Base-by-base conservation (phyloP, 2,888 invertebrate genomes). In the Argyresthia albistria region DNA sequence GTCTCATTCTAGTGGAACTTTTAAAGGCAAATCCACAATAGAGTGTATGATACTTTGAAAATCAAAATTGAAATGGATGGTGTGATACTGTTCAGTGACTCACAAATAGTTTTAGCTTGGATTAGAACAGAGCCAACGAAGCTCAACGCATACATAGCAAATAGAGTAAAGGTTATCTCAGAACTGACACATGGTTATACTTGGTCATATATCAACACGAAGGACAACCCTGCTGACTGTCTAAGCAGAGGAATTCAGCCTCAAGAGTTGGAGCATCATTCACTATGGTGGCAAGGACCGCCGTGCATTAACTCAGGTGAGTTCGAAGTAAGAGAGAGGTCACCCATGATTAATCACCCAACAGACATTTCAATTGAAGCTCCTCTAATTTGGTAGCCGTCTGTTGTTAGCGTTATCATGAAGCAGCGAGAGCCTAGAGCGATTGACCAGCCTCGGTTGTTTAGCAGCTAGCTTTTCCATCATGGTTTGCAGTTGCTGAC, bases 21-120 rank as follows among this genome's bases (percentile, higher is more conserved):
- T 54, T 14, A 54, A 36, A 4, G 54, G 54, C 36, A 54, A 54
- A 11, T 43, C 12, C n/a, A n/a, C 8, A 16, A 11, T 4, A 55
- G 10, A 35, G 54, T 53, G 1, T 43, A 53, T 45, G 9, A 50
- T 0, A 54, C 50, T 11, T 36, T 56, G 11, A 46, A 16, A 1
- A 9, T 9, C 11, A 54, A 50, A 15, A 10, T 52, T 7, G n/a
- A 43, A 1, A 53, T 36, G 16, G 9, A 12, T 43, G 14, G n/a
- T 8, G 43, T 43, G 4, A n/a, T 46, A 55, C 51, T 60, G 25
- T 59, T 50, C 51, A 51, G 50, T 8, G 62, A 61, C 35, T 63
- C 61, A 7, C 53, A 59, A 53, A 60, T 60, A 15, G 58, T 58
- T 15, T 46, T 63, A 37, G 56, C 60, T 15, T 61, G 60, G 61